Conservation (phyloP, 2,797 vertebrate genomes). For the Trachurus trachurus region DNA sequence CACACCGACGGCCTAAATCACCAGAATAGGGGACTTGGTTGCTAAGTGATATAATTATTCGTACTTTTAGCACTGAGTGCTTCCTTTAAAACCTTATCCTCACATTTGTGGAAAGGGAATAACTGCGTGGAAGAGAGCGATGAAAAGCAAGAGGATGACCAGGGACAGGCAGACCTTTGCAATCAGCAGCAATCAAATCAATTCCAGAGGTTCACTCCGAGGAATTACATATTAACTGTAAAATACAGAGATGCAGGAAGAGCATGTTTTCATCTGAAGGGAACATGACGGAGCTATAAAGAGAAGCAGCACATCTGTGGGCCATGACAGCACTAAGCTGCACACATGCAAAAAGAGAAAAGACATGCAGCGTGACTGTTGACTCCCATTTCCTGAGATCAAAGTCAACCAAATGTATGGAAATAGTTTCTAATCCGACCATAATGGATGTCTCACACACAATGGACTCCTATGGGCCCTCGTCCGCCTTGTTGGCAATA, state of each 20-base stretch:
- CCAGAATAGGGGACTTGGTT: constrained; percentile 74
- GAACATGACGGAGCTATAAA: background rate
- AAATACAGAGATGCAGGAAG: constrained; percentile 2
- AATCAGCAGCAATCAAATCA: constrained; percentile 33
- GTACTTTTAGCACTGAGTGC: constrained; percentile 73
- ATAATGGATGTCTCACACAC: constrained; percentile 66
- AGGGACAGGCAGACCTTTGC: constrained; percentile 21
- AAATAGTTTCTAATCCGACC: constrained; percentile 69
- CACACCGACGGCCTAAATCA: constrained; percentile 72
- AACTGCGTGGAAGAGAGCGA: constrained; percentile 11
- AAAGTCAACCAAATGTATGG: constrained; percentile 69
- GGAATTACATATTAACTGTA: constrained; percentile 44
- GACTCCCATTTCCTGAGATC: constrained; percentile 64
- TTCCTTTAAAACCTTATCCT: constrained; percentile 72
- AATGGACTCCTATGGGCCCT: constrained; percentile 62
- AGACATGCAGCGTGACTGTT: constrained; percentile 10
- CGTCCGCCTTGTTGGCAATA: constrained; percentile 59
- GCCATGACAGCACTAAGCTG: constrained; percentile 49
- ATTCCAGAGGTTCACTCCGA: constrained; percentile 43
- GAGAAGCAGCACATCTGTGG: constrained; percentile 33
- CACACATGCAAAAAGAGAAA: constrained; percentile 44
- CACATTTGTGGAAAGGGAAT: constrained; percentile 51
- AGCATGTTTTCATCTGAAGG: constrained; percentile 12
- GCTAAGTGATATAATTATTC: constrained; percentile 76
- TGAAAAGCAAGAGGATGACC: constrained; percentile 40